Evolutionary conservation across 2,797 vertebrate species (phyloP), one percentile per base, ranked within the genome.

Genomic region (Pygocentrus nattereri): DNA sequence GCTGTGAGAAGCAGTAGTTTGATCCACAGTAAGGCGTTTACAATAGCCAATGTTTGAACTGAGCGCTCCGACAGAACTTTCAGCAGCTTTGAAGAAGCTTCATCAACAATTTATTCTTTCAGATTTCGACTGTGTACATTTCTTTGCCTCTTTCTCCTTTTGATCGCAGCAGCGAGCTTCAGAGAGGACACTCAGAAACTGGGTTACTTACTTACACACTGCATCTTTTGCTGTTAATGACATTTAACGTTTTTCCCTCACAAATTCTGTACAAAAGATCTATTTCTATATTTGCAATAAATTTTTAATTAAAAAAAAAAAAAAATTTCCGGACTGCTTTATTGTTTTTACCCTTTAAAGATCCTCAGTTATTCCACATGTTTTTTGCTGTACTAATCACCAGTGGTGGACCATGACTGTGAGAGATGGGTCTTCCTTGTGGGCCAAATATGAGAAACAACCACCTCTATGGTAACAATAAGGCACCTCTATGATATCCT

Each of bases 261-360:
- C 88, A 64, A 91, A 94, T 94, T 95, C 92, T 95, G 93, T 94
- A 95, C 88, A 93, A 94, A 94, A 95, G 92, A 95, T 94, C 93
- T 90, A 95, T 94, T 95, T 95, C 92, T 95, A 95, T 95, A 95
- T 94, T 95, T 95, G 93, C 93, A 95, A 95, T 95, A 95, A 93
- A 94, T 95, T 95, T 95, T 83, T 94, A 91, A 91, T 91, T 82
- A 92, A 92, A 93, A 91, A 88, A 58, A n/a, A 81, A n/a, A n/a
- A n/a, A n/a, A 16, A 61, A 8, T 18, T 21, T 31, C 76, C 25
- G 30, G 19, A 68, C 34, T 38, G 13, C 18, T 90, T 64, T 74
- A n/a, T 27, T 21, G 27, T 31, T 52, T 52, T 52, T 52, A 6
- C 47, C 12, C 15, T 16, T 1, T 50, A 50, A 50, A 3, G 18